These are phyloP conservation scores for Trematocara nigrifrons DNA, from an alignment of 2,113 vertebrate species.

Conservation along the genomic window DNA sequence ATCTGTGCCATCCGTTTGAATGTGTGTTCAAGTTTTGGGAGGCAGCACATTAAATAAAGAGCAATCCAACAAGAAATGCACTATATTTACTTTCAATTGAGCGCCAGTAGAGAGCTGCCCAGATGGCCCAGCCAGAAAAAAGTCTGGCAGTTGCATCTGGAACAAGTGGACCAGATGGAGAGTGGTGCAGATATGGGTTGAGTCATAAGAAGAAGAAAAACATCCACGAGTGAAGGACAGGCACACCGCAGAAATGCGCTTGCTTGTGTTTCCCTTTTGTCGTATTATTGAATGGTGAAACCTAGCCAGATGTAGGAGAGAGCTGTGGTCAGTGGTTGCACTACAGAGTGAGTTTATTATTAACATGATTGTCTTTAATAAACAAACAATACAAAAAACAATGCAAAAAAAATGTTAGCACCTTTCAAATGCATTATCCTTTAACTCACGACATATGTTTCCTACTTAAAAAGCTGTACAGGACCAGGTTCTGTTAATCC, in stretches of 20 bases:
- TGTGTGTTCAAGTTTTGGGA: conserved; percentile 35
- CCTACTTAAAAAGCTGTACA: neutral
- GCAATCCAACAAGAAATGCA: conserved; percentile 49
- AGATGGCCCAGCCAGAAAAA: conserved; percentile 67
- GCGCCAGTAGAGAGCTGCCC: conserved; percentile 43
- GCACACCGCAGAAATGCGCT: neutral
- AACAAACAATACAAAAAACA: neutral
- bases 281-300: neutral
- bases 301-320: neutral
- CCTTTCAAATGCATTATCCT: neutral
- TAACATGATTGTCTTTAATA: neutral
- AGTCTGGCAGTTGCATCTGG: conserved; percentile 65
- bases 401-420: neutral
- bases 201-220: conserved; percentile 31
- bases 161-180: conserved; percentile 70
- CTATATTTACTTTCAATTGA: conserved; percentile 55
- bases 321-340: neutral
- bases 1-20: conserved; percentile 52
- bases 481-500: neutral
- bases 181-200: conserved; percentile 42
- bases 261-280: conserved; percentile 11
- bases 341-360: neutral
- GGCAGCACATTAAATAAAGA: conserved; percentile 12
- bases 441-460: neutral
- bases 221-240: conserved; percentile 22